Percentiles rank a stretch among this genome's conserved stretches.
phyloP scores from a whole-genome alignment of 1,140 invertebrate species.

The Druon quercuslanigerum region DNA sequence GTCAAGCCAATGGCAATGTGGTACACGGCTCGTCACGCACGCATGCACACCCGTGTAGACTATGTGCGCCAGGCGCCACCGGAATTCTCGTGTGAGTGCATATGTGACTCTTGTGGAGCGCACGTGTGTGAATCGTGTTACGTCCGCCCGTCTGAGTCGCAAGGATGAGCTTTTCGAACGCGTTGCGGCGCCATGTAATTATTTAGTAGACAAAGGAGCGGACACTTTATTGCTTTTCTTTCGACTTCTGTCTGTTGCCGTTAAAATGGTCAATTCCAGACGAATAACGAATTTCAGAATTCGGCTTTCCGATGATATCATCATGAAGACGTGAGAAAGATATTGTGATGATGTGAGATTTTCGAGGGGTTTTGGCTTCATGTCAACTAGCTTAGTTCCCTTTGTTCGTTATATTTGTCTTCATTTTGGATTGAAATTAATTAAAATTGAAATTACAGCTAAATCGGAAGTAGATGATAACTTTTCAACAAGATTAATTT shows the following conservation, averaged over 20 bases:
- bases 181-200: conserved; percentile 51
- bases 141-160: conserved; percentile 48
- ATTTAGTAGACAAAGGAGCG: conserved; percentile 50
- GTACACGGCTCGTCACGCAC: conserved; percentile 61
- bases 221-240: conserved; percentile 50
- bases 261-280: conserved; percentile 30
- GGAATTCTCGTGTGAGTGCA: conserved; percentile 51
- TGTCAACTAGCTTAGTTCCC: conserved; percentile 18
- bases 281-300: not conserved
- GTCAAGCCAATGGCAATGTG: conserved; percentile 37
- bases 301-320: not conserved
- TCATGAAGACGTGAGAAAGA: not conserved
- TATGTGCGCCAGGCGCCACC: conserved; percentile 67
- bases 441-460: not conserved
- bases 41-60: conserved; percentile 65
- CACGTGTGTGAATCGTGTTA: conserved; percentile 51
- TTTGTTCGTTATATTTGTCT: not conserved
- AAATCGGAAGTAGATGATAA: too few species aligned
- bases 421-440: not conserved
- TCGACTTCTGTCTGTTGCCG: conserved; percentile 44
- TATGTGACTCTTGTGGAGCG: conserved; percentile 43
- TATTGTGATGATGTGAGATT: not conserved
- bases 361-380: conserved; percentile 3
- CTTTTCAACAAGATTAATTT: too few species aligned
- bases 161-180: conserved; percentile 54